Base-by-base conservation (phyloP, 2,797 vertebrate species). In the Megalops cyprinoides region DNA sequence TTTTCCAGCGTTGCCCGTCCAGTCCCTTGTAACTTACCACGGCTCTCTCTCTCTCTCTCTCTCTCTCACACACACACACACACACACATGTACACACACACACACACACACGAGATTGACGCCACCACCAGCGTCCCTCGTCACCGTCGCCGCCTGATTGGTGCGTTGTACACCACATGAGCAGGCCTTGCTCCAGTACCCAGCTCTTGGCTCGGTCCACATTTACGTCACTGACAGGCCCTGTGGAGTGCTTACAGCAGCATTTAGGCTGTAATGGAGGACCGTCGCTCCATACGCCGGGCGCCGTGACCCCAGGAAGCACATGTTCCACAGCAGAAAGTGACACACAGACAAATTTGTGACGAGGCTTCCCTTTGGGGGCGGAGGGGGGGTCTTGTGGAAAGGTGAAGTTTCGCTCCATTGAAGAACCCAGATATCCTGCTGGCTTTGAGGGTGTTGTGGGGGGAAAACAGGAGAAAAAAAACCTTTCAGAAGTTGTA, bases 1-100 rank as follows among this genome's bases (percentile, higher is more conserved):
- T 69, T 56, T 81, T 81, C 75, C 80, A 81, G 74, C 28, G 18
- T n/a, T 81, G 60, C 60, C 34, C 48, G 28, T 62, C 73, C 46
- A 69, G 74, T 46, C 44, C 58, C 15, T 44, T 18, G 23, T 10
- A 48, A 28, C 51, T 55, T 18, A n/a, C 65, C 23, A 37, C 37
- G 42, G 65, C 65, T 49, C 37, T 34, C 49, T 48, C 49, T 23
- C 15, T 37, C 15, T 51, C 8, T 28, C 15, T 76, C 20, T 14
- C 39, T 67, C 12, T 76, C 58, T 55, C 23, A 76, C 23, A 39
- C 12, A 14, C 80, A 53, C 46, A 79, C 28, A n/a, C 34, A 15
- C 37, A 10, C 56, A 25, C 65, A 42, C 65, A 3, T 15, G 4
- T 65, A 39, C 65, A 15, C 65, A 42, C 10, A 34, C 31, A 67